Percentiles rank a stretch among this genome's conserved stretches.
Evolutionary conservation across 2,888 invertebrate species (phyloP).

Genomic region (Drosophila multiciliata): DNA sequence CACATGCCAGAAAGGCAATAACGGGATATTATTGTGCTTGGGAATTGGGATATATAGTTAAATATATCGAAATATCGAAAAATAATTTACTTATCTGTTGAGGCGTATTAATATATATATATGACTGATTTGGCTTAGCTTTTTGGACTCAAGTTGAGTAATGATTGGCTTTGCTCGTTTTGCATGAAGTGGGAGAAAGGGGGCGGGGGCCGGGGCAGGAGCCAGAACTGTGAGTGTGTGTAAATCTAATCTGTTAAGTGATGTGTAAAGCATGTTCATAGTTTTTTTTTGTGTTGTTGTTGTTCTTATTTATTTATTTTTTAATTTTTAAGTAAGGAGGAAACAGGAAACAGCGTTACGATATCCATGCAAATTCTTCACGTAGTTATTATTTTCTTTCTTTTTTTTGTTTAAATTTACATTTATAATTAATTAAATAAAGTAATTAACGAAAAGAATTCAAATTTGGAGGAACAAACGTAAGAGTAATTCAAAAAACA

Average conservation of each 20-base stretch:
- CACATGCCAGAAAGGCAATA: slow-evolving; percentile 43
- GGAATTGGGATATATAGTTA: slow-evolving; percentile 18
- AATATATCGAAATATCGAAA: slow-evolving; percentile 28
- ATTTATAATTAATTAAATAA: slow-evolving; percentile 57
- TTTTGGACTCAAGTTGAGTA: slow-evolving; percentile 11
- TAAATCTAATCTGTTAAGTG: slow-evolving; percentile 29
- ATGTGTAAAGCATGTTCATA: slow-evolving; percentile 23
- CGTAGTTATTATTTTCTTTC: slow-evolving; percentile 61
- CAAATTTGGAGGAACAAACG: slow-evolving; percentile 36
- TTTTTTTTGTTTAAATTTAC: slow-evolving; percentile 52
- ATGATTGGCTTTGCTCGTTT: slow-evolving; percentile 21
- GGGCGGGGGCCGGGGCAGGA: too few relatives aligned
- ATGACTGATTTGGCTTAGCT: background rate
- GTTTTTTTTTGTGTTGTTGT: slow-evolving; percentile 12
- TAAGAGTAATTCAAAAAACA: slow-evolving; percentile 22
- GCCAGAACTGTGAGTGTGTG: slow-evolving; percentile 17
- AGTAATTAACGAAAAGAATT: slow-evolving; percentile 18
- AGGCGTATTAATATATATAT: slow-evolving; percentile 22
- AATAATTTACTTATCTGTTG: slow-evolving; percentile 72
- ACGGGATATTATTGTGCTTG: slow-evolving; percentile 28
- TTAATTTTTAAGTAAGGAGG: slow-evolving; percentile 53
- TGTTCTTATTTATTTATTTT: slow-evolving; percentile 19
- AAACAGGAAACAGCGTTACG: slow-evolving; percentile 80
- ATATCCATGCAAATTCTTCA: slow-evolving; percentile 85
- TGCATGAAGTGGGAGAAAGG: background rate